Conservation (phyloP, 2,888 invertebrate species). For the Xanthorhoe designata region DNA sequence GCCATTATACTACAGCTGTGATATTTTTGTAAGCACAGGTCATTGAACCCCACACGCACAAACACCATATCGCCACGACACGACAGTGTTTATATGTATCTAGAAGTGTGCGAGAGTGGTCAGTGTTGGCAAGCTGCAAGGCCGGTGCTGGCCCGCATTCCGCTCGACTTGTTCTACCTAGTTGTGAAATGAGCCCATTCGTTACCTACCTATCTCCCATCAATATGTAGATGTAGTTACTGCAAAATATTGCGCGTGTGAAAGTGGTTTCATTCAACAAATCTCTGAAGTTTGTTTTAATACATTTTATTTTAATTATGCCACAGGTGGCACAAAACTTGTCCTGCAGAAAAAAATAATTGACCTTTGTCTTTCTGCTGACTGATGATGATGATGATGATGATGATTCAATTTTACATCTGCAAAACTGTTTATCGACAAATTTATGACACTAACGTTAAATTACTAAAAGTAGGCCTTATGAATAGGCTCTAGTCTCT, state of each 20-base stretch:
- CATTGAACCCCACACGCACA: slow-evolving; percentile 59
- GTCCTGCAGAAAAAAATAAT: too few species aligned
- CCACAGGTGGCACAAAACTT: too few species aligned
- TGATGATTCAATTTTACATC: too few species aligned
- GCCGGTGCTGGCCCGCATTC: slow-evolving; percentile 79
- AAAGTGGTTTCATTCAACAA: slow-evolving; percentile 41
- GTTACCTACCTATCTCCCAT: slow-evolving; percentile 63
- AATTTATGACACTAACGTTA: neutral
- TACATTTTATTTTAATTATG: neutral
- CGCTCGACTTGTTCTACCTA: slow-evolving; percentile 67
- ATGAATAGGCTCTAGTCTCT: too few species aligned
- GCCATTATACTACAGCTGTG: slow-evolving; percentile 29
- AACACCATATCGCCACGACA: slow-evolving; percentile 54
- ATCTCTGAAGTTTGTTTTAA: neutral
- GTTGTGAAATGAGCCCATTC: slow-evolving; percentile 79
- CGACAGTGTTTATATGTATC: slow-evolving; percentile 64
- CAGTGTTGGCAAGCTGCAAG: slow-evolving; percentile 80
- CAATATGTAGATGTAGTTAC: slow-evolving; percentile 52
- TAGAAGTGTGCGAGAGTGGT: slow-evolving; percentile 75
- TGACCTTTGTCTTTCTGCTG: too few species aligned
- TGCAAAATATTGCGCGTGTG: slow-evolving; percentile 32
- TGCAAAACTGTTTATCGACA: neutral
- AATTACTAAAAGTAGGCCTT: too few species aligned
- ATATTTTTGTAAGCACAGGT: slow-evolving; percentile 51
- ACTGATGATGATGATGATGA: too few species aligned